Percentiles rank a stretch among this genome's conserved stretches.
Evolutionary conservation across 1,140 invertebrate genomes (phyloP).

Genomic region (Drosophila repletoides): DNA sequence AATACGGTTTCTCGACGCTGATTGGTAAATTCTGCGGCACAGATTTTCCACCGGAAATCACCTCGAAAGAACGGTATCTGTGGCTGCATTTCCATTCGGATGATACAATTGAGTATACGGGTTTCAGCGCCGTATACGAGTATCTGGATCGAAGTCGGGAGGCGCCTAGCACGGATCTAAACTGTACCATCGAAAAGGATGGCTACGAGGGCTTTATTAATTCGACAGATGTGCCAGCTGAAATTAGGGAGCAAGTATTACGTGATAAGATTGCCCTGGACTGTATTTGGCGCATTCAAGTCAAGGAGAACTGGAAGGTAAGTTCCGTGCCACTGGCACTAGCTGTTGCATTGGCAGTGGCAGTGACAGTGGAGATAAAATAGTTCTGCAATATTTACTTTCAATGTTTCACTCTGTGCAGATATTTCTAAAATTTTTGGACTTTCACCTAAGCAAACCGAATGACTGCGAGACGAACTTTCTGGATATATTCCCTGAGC

Average conservation of each 20-base stretch:
- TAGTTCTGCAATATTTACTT: too few relatives aligned
- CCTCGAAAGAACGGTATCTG: conserved; percentile 89
- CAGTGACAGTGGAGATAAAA: too few relatives aligned
- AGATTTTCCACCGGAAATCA: conserved; percentile 90
- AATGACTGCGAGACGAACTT: conserved; percentile 94
- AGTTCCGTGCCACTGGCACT: conserved; percentile 73
- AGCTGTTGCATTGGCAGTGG: too few relatives aligned
- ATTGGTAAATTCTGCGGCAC: conserved; percentile 89
- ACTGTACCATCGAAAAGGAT: conserved; percentile 73
- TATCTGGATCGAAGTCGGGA: conserved; percentile 85
- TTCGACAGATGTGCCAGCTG: conserved; percentile 65
- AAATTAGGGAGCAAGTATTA: conserved; percentile 68
- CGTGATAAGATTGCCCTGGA: conserved; percentile 85
- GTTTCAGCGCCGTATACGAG: conserved; percentile 91
- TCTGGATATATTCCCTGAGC: conserved; percentile 88
- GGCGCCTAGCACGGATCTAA: conserved; percentile 74
- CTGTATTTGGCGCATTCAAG: conserved; percentile 91
- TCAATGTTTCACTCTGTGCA: too few relatives aligned
- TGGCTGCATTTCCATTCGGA: conserved; percentile 94
- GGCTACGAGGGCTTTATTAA: conserved; percentile 76
- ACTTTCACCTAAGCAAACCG: conserved; percentile 87
- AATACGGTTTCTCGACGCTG: conserved; percentile 90
- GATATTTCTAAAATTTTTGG: conserved; percentile 89
- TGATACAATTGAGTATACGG: conserved; percentile 91
- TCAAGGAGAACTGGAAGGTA: conserved; percentile 88